Evolutionary conservation across 2,113 vertebrate species (phyloP), one percentile per base, ranked within the genome.

Genomic region (Todiramphus chloris): DNA sequence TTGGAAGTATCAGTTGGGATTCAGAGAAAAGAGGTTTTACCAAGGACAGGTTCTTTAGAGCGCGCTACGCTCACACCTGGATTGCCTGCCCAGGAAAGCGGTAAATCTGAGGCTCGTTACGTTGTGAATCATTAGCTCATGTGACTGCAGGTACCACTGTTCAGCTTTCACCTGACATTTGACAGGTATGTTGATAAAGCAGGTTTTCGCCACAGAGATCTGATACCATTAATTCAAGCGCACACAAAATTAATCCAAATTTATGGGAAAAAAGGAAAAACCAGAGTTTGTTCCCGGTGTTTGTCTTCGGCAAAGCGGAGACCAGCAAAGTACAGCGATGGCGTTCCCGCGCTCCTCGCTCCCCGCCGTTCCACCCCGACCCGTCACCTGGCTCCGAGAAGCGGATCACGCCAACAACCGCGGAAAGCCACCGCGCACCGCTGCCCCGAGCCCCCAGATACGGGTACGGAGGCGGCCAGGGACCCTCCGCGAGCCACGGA

Each of bases 371-470:
- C 8, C 5, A 14, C 44, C 33, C 35, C 23, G 4, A 6, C 27
- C 73, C 53, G 58, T 39, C 41, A 12, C 56, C 67, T 15, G n/a
- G 13, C 81, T 62, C 23, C 17, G 41, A 35, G 37, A 7, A 18
- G 15, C 3, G 5, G 13, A 10, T 41, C 58, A 16, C 7, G 25
- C 46, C 15, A 56, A n/a, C 25, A 10, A 10, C 21, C 64, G 5
- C 1, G 35, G 7, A 33, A 25, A 6, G 2, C 18, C 37, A 3
- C 5, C 6, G 7, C 5, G 10, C 1, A 2, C 10, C 10, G n/a
- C 5, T n/a, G 5, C 50, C 16, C 13, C 28, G 3, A 30, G 46
- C 11, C 43, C 39, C 53, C 16, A 25, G 16, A 37, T 18, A 27
- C n/a, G 4, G 10, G 9, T 31, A 23, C n/a, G 21, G 27, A 9